Evolutionary conservation across 1,140 invertebrate species (phyloP).

Genomic region (Cydia amplana): DNA sequence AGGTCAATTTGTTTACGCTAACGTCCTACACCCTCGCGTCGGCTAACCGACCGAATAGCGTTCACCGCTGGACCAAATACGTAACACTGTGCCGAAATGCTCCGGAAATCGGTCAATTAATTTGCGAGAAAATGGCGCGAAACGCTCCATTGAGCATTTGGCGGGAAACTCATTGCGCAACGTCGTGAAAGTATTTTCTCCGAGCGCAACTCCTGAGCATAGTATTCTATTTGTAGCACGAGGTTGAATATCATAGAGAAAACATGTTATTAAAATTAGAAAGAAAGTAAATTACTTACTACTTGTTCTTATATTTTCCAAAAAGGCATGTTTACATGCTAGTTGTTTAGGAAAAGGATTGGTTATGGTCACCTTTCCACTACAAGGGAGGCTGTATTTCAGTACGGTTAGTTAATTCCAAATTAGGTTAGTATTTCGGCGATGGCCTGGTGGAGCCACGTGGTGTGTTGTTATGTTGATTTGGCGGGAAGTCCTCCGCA

Average conservation of each 20-base stretch:
- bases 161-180: slow-evolving; percentile 71
- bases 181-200: slow-evolving; percentile 64
- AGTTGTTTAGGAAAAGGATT: neutral
- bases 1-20: slow-evolving; percentile 74
- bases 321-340: neutral
- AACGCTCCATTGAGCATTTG: slow-evolving; percentile 74
- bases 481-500: slow-evolving; percentile 69
- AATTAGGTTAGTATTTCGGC: slow-evolving; percentile 11
- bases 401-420: neutral
- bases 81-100: slow-evolving; percentile 37
- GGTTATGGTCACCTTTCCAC: too few species aligned
- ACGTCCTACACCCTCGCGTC: slow-evolving; percentile 42
- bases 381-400: neutral
- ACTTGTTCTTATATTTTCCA: neutral
- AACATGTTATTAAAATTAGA: neutral
- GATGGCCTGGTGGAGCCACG: slow-evolving; percentile 40
- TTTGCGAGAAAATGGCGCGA: slow-evolving; percentile 69
- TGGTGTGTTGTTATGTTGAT: slow-evolving; percentile 45
- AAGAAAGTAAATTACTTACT: neutral
- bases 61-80: slow-evolving; percentile 37
- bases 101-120: slow-evolving; percentile 52
- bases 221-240: neutral
- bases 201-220: neutral
- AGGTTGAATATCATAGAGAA: neutral
- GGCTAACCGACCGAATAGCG: slow-evolving; percentile 50